Percentiles rank a stretch among this genome's conserved stretches.
phyloP scores from a whole-genome alignment of 2,113 vertebrate genomes.

The Sterrhoptilus dennistouni region DNA sequence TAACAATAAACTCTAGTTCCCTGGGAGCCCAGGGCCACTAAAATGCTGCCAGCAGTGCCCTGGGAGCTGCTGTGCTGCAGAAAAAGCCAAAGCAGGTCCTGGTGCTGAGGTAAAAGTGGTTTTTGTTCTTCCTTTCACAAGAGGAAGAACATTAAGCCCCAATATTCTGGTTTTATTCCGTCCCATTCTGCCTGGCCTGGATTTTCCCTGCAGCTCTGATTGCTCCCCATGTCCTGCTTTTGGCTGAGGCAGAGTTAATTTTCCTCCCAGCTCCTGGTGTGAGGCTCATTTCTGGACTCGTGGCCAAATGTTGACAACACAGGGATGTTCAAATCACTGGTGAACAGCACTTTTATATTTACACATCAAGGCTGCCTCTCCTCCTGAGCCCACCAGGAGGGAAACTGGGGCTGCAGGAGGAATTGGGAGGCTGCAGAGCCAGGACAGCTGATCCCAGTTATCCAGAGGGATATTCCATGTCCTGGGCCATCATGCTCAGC shows the following conservation, averaged over 20 bases:
- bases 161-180: neutral
- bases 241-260: neutral
- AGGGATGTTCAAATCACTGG: neutral
- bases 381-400: neutral
- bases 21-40: neutral
- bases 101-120: accelerated
- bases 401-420: neutral
- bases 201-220: neutral
- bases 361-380: neutral
- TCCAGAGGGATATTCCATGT: neutral
- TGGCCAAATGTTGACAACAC: neutral
- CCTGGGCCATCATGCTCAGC: neutral
- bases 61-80: neutral
- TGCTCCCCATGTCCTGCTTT: neutral
- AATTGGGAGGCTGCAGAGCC: neutral
- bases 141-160: neutral
- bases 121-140: neutral
- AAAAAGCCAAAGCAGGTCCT: neutral
- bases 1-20: neutral
- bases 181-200: neutral
- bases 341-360: neutral
- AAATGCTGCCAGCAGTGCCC: neutral
- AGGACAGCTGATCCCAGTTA: neutral
- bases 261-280: neutral
- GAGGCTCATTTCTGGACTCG: neutral